Percentiles rank a stretch among this genome's conserved stretches.
phyloP scores from a whole-genome alignment of 2,888 invertebrate species.

The Drosophila percnosoma region DNA sequence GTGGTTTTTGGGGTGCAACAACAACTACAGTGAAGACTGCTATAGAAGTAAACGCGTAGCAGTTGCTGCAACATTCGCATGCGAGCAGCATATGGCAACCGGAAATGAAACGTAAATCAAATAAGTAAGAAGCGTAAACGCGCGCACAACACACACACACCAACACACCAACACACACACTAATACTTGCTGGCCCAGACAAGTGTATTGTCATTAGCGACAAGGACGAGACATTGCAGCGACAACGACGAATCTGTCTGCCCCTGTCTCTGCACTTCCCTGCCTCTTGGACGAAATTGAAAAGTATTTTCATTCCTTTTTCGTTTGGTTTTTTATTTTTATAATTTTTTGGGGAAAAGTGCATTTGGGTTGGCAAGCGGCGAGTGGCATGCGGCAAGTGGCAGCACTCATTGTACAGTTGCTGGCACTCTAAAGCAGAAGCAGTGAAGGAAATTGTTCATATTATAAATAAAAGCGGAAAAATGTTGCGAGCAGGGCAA shows the following conservation, averaged over 20 bases:
- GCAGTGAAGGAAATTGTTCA: constrained; percentile 75
- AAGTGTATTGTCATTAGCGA: constrained; percentile 78
- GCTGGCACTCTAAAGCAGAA: constrained; percentile 36
- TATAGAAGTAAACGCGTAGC: constrained; percentile 5
- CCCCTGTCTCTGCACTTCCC: not conserved
- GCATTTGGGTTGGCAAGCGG: constrained; percentile 66
- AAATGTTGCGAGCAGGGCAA: constrained; percentile 76
- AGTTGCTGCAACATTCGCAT: constrained; percentile 58
- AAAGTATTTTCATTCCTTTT: constrained; percentile 57
- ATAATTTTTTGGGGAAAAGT: constrained; percentile 46
- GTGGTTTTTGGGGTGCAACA: not conserved
- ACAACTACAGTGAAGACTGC: not conserved
- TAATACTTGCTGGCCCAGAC: constrained; percentile 27
- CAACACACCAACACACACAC: constrained; percentile 7
- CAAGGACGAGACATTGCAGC: constrained; percentile 61
- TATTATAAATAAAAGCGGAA: constrained; percentile 80
- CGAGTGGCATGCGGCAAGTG: constrained; percentile 63
- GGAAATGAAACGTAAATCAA: constrained; percentile 83
- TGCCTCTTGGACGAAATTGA: constrained; percentile 61
- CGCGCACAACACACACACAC: constrained; percentile 47
- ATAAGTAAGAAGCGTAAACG: constrained; percentile 80
- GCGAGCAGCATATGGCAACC: constrained; percentile 80
- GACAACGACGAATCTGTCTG: constrained; percentile 46
- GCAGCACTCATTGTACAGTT: constrained; percentile 58
- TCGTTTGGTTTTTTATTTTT: not conserved